phyloP scores from a whole-genome alignment of 2,113 vertebrate species.

The Muntiacus muntjak region DNA sequence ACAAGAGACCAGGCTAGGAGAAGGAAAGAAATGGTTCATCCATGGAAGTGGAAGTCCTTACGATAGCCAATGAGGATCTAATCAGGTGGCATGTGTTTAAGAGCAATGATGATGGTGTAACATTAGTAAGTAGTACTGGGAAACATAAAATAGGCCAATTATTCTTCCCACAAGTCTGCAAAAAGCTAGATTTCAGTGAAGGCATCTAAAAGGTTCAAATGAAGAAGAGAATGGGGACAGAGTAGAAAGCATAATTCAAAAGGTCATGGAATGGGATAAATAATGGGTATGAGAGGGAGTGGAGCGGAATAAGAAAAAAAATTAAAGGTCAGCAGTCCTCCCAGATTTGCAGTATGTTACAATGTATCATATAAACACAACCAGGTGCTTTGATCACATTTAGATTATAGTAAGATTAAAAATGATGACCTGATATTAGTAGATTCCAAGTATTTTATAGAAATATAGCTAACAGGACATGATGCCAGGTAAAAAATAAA shows the following conservation, averaged over 20 bases:
- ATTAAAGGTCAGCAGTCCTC: neutral
- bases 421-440: slow-evolving; percentile 22
- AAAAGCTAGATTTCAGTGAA: slow-evolving; percentile 29
- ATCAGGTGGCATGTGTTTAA: slow-evolving; percentile 52
- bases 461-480: neutral
- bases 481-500: neutral
- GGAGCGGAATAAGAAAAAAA: slow-evolving; percentile 9
- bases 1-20: neutral
- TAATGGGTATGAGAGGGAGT: neutral
- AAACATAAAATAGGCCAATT: slow-evolving; percentile 27
- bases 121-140: neutral
- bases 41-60: neutral
- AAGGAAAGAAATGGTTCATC: slow-evolving; percentile 30
- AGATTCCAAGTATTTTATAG: slow-evolving; percentile 19
- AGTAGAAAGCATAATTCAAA: neutral
- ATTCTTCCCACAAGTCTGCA: slow-evolving; percentile 3
- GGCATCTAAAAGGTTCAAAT: slow-evolving; percentile 28
- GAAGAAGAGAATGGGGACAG: neutral
- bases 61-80: slow-evolving; percentile 43
- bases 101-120: slow-evolving; percentile 4
- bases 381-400: neutral
- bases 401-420: neutral
- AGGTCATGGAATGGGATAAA: neutral
- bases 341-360: neutral
- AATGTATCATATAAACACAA: neutral